A percentile compares a stretch with the other conserved stretches of the same genome.
These are phyloP conservation scores for Coreius guichenoti DNA, from an alignment of 2,797 vertebrate genomes.

Conservation along the genomic window DNA sequence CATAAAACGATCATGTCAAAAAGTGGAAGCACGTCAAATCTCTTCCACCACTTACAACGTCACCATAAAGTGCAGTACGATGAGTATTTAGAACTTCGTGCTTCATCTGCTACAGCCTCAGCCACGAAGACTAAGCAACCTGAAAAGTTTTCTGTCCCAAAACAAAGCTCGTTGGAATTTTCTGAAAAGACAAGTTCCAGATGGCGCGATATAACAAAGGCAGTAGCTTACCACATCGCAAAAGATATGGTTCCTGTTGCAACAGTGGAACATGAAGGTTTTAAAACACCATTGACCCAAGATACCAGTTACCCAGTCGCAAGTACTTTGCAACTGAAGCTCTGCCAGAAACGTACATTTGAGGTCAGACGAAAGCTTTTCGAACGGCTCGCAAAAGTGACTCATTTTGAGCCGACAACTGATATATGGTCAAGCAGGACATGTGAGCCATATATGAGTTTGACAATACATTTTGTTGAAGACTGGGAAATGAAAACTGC, in stretches of 20 bases:
- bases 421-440: slow-evolving; percentile 51
- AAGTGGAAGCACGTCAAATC: slow-evolving; percentile 4
- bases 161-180: slow-evolving; percentile 32
- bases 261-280: slow-evolving; percentile 52
- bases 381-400: slow-evolving; percentile 28
- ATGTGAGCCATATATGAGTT: slow-evolving; percentile 29
- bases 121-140: slow-evolving; percentile 5
- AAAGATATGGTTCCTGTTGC: slow-evolving; percentile 46
- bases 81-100: slow-evolving; percentile 1
- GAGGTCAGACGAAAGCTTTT: slow-evolving; percentile 40
- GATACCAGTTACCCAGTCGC: slow-evolving; percentile 47
- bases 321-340: slow-evolving; percentile 51
- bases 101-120: slow-evolving; percentile 3
- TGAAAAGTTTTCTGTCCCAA: slow-evolving; percentile 13
- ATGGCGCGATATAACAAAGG: slow-evolving; percentile 38
- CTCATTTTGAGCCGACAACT: slow-evolving; percentile 35
- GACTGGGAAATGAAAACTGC: slow-evolving; percentile 49
- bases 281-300: slow-evolving; percentile 46
- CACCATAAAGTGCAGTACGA: slow-evolving; percentile 25
- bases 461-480: slow-evolving; percentile 40
- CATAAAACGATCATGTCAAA: not conserved
- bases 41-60: slow-evolving; percentile 12
- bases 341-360: slow-evolving; percentile 42
- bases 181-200: not conserved
- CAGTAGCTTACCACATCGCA: slow-evolving; percentile 31